These are phyloP conservation scores for Ochotona curzoniae DNA, from an alignment of 2,113 vertebrate species.

Conservation along the genomic window DNA sequence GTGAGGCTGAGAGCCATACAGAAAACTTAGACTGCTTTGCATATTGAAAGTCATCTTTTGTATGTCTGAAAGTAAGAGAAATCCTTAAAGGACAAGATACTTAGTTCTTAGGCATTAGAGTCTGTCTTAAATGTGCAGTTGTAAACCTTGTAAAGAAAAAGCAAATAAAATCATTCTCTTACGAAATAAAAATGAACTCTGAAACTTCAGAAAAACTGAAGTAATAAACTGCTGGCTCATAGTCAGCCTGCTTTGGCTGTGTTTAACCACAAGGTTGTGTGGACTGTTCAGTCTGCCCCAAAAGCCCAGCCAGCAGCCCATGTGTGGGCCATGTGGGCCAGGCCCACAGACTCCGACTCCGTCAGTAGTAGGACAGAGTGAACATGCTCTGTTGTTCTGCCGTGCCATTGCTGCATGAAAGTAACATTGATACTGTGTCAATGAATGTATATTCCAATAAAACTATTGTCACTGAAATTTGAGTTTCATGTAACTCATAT, in stretches of 20 bases:
- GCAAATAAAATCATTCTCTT: not conserved
- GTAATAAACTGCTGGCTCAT: not conserved
- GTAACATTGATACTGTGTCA: not conserved
- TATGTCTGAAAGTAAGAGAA: constrained; percentile 1
- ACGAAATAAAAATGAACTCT: not conserved
- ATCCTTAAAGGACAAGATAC: not conserved
- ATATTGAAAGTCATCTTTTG: not conserved
- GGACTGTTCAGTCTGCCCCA: not conserved
- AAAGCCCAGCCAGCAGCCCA: not conserved
- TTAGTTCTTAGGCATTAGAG: not conserved
- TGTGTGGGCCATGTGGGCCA: not conserved
- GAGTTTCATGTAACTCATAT: not conserved
- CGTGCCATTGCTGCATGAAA: not conserved
- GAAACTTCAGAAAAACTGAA: not conserved
- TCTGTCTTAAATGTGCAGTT: not conserved
- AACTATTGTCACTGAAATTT: not conserved
- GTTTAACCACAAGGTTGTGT: not conserved
- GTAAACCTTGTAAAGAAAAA: not conserved
- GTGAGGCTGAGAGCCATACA: not conserved
- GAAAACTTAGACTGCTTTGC: not conserved
- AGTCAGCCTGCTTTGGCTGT: not conserved
- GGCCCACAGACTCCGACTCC: not conserved
- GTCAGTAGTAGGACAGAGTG: not conserved
- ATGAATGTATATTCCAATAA: not conserved
- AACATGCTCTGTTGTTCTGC: not conserved